phyloP scores from a whole-genome alignment of 2,113 vertebrate genomes.

The Sebastes schlegelii region DNA sequence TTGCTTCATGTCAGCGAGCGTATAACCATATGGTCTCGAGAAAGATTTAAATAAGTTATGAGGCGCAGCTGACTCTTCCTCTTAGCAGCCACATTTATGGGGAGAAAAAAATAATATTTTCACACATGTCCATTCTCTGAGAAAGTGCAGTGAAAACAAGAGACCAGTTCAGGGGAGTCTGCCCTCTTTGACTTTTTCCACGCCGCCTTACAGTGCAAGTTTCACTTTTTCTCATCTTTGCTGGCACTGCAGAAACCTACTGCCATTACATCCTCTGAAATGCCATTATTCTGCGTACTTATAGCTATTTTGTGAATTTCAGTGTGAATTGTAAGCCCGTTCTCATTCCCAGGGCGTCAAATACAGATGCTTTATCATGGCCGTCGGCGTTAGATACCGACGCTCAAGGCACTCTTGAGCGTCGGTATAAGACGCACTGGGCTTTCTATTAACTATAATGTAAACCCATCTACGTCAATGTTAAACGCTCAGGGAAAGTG shows the following conservation, averaged over 20 bases:
- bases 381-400: no score
- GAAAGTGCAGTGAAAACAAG: conserved; percentile 47
- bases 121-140: conserved; percentile 54
- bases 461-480: background rate
- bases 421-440: no score
- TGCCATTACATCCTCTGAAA: conserved; percentile 29
- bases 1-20: conserved; percentile 71
- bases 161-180: conserved; percentile 8
- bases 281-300: conserved; percentile 23
- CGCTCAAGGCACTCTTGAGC: no score
- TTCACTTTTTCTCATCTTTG: conserved; percentile 36
- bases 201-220: conserved; percentile 28
- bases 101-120: conserved; percentile 50
- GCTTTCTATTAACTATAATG: no score
- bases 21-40: conserved; percentile 81
- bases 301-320: conserved; percentile 12
- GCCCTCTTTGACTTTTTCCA: conserved; percentile 20
- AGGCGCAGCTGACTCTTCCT: conserved; percentile 72
- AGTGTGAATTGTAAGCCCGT: background rate
- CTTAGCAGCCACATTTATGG: conserved; percentile 54
- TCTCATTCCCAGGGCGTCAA: no score
- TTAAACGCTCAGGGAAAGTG: no score
- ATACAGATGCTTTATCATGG: no score
- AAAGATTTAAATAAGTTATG: conserved; percentile 85
- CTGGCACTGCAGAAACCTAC: conserved; percentile 47